phyloP scores from a whole-genome alignment of 1,140 invertebrate species.

The Gonioctena quinquepunctata region DNA sequence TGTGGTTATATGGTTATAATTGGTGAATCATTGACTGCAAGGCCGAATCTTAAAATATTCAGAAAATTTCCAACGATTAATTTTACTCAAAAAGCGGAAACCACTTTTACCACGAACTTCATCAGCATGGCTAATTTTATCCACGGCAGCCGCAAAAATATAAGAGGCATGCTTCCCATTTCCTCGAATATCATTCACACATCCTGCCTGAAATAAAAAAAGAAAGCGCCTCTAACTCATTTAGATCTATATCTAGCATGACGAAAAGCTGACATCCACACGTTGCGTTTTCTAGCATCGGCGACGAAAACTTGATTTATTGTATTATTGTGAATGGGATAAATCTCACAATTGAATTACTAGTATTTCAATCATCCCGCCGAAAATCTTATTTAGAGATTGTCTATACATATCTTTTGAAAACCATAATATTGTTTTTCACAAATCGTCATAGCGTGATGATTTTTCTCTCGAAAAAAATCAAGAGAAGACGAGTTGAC shows the following conservation, averaged over 20 bases:
- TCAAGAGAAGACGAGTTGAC: too few relatives aligned
- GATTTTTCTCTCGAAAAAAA: too few relatives aligned
- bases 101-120: not conserved
- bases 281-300: not conserved
- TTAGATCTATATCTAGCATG: constrained; percentile 2
- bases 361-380: too few relatives aligned
- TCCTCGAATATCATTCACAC: constrained; percentile 15
- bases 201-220: constrained; percentile 1
- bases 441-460: too few relatives aligned
- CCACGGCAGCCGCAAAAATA: constrained; percentile 9
- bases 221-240: not conserved
- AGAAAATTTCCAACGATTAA: not conserved
- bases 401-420: too few relatives aligned
- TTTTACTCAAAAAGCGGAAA: not conserved
- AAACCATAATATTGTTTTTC: too few relatives aligned
- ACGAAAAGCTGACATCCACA: constrained; percentile 11
- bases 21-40: not conserved
- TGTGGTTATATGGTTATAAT: too few relatives aligned
- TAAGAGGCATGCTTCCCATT: constrained; percentile 7
- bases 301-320: constrained; percentile 9
- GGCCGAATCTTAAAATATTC: not conserved
- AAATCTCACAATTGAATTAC: too few relatives aligned
- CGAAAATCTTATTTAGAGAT: too few relatives aligned
- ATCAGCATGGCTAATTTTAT: constrained; percentile 13
- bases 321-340: too few relatives aligned